Conservation (phyloP, 2,797 vertebrate species). For the Periparus ater region DNA sequence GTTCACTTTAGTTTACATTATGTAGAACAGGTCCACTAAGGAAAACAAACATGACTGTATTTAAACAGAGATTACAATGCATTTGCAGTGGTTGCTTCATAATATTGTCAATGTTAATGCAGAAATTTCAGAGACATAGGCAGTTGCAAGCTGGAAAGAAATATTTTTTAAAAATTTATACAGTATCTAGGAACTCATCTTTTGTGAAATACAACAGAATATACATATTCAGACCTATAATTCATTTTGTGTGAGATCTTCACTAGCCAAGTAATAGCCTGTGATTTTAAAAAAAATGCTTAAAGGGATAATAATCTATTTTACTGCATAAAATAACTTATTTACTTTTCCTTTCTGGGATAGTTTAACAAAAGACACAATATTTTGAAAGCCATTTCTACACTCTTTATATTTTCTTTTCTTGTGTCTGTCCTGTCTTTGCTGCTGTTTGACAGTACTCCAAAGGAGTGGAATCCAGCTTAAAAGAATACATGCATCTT, state of each 20-base stretch:
- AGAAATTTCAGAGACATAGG: neutral
- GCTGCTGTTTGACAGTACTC: neutral
- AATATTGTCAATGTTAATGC: neutral
- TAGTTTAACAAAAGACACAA: neutral
- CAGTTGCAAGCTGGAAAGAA: neutral
- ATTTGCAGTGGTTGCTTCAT: neutral
- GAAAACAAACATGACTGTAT: neutral
- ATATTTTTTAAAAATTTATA: neutral
- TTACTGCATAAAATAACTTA: neutral
- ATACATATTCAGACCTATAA: neutral
- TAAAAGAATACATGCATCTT: neutral
- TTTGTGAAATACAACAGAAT: neutral
- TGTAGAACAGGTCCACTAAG: fast-evolving
- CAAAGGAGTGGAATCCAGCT: neutral
- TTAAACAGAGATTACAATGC: neutral
- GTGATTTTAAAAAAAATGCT: neutral
- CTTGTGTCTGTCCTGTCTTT: neutral
- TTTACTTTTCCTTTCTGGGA: neutral
- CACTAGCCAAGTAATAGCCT: neutral
- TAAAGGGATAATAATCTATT: neutral
- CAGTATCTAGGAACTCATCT: neutral
- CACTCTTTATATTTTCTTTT: neutral
- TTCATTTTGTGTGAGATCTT: neutral
- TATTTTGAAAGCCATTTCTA: neutral
- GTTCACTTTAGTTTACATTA: neutral